Conservation (phyloP, 35 echinoderm and acorn worm species). For the Ophioderma brevispina region DNA sequence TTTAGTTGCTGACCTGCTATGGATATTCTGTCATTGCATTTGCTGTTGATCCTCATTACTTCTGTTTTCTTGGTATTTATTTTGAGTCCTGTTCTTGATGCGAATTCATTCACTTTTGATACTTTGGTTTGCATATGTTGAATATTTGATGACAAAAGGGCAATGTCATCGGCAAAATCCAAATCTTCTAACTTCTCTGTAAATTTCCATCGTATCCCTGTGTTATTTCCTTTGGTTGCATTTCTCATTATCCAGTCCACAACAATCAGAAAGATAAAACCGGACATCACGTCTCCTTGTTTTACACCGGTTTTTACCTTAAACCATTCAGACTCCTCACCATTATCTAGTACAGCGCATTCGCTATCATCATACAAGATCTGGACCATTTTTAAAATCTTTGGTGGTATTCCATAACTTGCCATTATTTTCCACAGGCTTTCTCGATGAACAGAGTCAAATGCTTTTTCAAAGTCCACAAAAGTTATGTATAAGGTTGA, state of each 20-base stretch:
- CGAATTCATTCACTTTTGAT: not conserved
- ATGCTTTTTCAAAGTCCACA: slow-evolving; percentile 62
- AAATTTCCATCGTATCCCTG: slow-evolving; percentile 45
- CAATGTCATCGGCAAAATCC: slow-evolving; percentile 54
- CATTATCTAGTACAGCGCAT: not conserved
- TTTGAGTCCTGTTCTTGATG: slow-evolving; percentile 1
- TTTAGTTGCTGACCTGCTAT: not conserved
- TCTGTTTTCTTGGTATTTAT: slow-evolving; percentile 28
- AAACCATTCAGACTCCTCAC: not conserved
- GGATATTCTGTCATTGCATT: not conserved
- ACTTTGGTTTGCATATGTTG: slow-evolving; percentile 55
- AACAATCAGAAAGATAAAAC: slow-evolving; percentile 34
- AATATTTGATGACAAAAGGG: slow-evolving; percentile 27
- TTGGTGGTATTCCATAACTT: slow-evolving; percentile 44
- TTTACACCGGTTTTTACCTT: slow-evolving; percentile 40
- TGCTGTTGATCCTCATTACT: not conserved
- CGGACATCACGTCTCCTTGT: slow-evolving; percentile 62
- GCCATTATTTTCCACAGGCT: slow-evolving; percentile 42
- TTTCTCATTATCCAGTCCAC: slow-evolving; percentile 53
- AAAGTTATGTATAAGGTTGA: slow-evolving; percentile 40
- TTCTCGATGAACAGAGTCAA: slow-evolving; percentile 56
- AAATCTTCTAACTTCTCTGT: slow-evolving; percentile 23
- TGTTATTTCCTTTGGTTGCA: slow-evolving; percentile 23
- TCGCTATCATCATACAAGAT: not conserved
- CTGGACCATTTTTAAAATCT: not conserved